A percentile compares a stretch with the other conserved stretches of the same genome.
These are phyloP conservation scores for Phoeniculus purpureus DNA, from an alignment of 2,797 vertebrate genomes.

Conservation along the genomic window DNA sequence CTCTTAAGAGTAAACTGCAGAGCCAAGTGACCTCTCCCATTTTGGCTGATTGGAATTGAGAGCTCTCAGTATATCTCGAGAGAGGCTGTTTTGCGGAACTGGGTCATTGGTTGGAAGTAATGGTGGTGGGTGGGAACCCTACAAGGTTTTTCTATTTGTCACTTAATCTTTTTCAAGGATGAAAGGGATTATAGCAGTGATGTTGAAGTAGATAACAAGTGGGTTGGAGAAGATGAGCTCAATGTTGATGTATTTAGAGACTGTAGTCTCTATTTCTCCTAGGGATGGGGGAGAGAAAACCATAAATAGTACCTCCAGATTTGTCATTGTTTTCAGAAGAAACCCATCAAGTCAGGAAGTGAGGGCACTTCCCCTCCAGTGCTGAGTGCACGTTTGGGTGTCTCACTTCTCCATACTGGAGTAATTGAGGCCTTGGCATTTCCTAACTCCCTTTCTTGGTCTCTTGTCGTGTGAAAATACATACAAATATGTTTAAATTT, in stretches of 20 bases:
- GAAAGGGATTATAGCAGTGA: background rate
- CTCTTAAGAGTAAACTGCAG: background rate
- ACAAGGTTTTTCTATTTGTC: conserved; percentile 28
- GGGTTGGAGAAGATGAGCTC: conserved; percentile 2
- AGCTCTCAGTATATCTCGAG: conserved; percentile 20
- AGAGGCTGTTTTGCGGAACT: conserved; percentile 12
- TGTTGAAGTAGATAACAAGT: background rate
- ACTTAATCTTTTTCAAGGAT: conserved; percentile 22
- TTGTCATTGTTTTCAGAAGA: conserved; percentile 59
- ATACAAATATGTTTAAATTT: background rate
- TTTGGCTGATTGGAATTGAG: conserved; percentile 38
- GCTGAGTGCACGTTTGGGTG: background rate
- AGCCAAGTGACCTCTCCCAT: background rate
- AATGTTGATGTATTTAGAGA: background rate
- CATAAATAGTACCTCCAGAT: conserved; percentile 29
- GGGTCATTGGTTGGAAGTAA: conserved; percentile 12
- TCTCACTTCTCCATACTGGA: background rate
- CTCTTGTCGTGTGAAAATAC: background rate
- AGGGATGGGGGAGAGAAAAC: background rate
- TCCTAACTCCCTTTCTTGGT: background rate
- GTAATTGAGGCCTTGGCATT: background rate
- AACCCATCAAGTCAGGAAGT: conserved; percentile 1
- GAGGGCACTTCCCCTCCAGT: background rate
- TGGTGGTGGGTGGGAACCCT: background rate
- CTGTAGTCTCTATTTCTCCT: conserved; percentile 8